A percentile compares a stretch with the other conserved stretches of the same genome.
phyloP scores from a whole-genome alignment of 2,797 vertebrate genomes.

The Pachyuromys duprasi region DNA sequence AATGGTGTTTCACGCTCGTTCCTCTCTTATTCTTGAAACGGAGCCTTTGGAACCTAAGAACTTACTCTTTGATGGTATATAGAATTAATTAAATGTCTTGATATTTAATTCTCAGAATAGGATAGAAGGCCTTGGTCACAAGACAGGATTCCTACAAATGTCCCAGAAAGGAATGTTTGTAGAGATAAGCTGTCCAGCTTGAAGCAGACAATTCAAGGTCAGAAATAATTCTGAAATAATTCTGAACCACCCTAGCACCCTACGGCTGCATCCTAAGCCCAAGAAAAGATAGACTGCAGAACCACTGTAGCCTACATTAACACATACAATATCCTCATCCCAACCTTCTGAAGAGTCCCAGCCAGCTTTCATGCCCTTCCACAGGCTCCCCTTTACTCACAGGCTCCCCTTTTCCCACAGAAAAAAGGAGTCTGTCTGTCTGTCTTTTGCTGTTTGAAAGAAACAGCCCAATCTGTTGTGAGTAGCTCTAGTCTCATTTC shows the following conservation, averaged over 20 bases:
- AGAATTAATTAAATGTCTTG: background rate
- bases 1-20: background rate
- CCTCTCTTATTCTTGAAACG: background rate
- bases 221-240: background rate
- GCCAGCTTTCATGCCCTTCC: background rate
- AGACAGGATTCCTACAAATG: background rate
- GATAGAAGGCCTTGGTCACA: background rate
- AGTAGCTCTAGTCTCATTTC: background rate
- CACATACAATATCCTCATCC: too few relatives aligned
- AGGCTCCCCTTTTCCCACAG: background rate
- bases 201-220: background rate
- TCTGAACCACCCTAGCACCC: too few relatives aligned
- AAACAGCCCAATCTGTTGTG: background rate
- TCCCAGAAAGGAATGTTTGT: background rate
- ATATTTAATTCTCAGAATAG: background rate
- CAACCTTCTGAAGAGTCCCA: background rate
- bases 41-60: background rate
- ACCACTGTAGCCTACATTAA: background rate
- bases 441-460: background rate
- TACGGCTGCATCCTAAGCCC: background rate
- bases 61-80: background rate
- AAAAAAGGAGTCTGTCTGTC: background rate
- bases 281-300: background rate
- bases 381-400: background rate
- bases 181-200: background rate